Evolutionary conservation across 2,797 vertebrate genomes (phyloP).

Genomic region (Melanotaenia nigrans): DNA sequence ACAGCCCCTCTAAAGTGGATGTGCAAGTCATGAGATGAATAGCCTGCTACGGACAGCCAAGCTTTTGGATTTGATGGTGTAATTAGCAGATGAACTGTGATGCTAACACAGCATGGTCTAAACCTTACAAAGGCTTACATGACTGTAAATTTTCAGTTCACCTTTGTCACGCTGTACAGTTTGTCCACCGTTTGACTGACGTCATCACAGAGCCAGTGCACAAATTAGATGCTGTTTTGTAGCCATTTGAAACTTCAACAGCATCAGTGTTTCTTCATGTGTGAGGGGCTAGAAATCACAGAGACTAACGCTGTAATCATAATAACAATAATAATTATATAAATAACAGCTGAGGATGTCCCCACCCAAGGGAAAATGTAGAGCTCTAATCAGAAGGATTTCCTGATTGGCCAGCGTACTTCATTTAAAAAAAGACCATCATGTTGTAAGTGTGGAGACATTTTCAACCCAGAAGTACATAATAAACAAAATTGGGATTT

Average conservation of each 20-base stretch:
- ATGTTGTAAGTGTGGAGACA: slow-evolving; percentile 30
- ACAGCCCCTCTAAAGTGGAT: slow-evolving; percentile 30
- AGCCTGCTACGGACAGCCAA: slow-evolving; percentile 39
- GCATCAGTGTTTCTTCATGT: not conserved
- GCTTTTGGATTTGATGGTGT: slow-evolving; percentile 58
- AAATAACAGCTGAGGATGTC: not conserved
- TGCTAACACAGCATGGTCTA: slow-evolving; percentile 49
- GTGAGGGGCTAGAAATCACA: not conserved
- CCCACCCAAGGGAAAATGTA: slow-evolving; percentile 32
- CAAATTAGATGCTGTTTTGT: slow-evolving; percentile 21
- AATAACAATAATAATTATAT: too few species aligned
- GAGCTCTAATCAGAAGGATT: slow-evolving; percentile 28
- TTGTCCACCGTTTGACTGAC: slow-evolving; percentile 51
- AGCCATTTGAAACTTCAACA: slow-evolving; percentile 15
- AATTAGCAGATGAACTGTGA: slow-evolving; percentile 73
- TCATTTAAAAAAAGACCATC: slow-evolving; percentile 49
- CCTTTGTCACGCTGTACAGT: slow-evolving; percentile 58
- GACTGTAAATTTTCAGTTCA: slow-evolving; percentile 48
- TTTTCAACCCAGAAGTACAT: slow-evolving; percentile 37
- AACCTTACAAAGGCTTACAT: slow-evolving; percentile 57
- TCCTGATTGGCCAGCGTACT: slow-evolving; percentile 44
- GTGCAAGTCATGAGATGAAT: slow-evolving; percentile 71
- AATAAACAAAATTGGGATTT: slow-evolving; percentile 46
- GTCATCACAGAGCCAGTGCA: slow-evolving; percentile 30
- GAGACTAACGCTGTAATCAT: not conserved